Conservation (phyloP, 2,797 vertebrate species). For the Oreochromis mossambicus region DNA sequence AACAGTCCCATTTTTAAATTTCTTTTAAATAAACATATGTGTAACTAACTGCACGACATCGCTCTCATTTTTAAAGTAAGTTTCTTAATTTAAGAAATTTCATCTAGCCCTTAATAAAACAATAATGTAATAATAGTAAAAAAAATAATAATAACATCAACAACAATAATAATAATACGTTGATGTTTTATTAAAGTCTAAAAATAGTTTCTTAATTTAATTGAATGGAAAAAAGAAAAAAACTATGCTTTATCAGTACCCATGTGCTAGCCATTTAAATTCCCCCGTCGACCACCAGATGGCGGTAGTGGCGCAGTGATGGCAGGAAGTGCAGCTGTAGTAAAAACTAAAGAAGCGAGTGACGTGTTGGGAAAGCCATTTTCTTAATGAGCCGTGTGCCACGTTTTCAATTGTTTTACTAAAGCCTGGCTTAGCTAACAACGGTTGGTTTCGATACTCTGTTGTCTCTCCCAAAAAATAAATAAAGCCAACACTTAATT, state of each 20-base stretch:
- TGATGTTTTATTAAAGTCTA: background rate
- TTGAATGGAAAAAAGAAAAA: background rate
- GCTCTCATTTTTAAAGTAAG: background rate
- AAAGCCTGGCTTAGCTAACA: background rate
- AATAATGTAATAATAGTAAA: background rate
- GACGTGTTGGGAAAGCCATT: background rate
- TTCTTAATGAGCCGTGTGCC: background rate
- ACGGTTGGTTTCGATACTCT: background rate
- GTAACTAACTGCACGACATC: background rate
- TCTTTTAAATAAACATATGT: background rate
- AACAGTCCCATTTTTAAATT: background rate
- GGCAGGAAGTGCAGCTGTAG: background rate
- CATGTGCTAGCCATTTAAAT: background rate
- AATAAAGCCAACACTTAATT: background rate
- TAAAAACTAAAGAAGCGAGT: constrained; percentile 17
- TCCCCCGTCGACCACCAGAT: constrained; percentile 24
- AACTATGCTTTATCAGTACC: background rate
- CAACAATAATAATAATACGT: background rate
- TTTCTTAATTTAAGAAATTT: background rate
- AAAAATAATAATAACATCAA: background rate
- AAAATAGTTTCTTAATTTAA: background rate
- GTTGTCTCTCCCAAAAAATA: background rate
- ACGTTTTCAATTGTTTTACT: background rate
- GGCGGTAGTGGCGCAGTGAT: constrained; percentile 14
- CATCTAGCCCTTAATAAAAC: background rate